Evolutionary conservation across 2,113 vertebrate species (phyloP), one percentile per base, ranked within the genome.

Genomic region (Chunga burmeisteri): DNA sequence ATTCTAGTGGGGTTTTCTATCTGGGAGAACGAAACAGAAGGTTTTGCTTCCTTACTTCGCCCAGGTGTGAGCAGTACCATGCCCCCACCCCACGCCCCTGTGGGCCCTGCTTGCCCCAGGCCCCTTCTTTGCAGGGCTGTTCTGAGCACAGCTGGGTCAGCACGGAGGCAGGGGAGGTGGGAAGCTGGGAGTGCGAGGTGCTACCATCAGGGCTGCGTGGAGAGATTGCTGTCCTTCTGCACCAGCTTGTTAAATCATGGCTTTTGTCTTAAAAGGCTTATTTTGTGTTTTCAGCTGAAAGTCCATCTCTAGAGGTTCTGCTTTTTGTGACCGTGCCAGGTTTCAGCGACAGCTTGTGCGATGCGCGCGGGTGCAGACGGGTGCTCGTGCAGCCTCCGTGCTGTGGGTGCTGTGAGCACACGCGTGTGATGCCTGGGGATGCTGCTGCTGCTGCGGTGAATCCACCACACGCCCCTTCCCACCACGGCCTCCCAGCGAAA

Each of bases 291-390:
- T 22, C 84, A 36, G 20, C 21, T 13, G 7, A 10, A 53, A 16
- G 29, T 6, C 67, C 16, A 1, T 42, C 66, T 47, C 50, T 17
- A 19, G 66, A 61, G 15, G 53, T 50, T 40, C 38, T 8, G 10
- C 15, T 50, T 36, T 47, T 47, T 16, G 30, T 47, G 65, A 2
- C 29, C 1, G 0, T 16, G 81, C 13, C 36, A 25, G 63, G 34
- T 46, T 18, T 79, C 36, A 12, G 42, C 29, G 79, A 10, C 46
- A 66, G 49, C 21, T 42, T 8, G 2, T 7, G 58, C 6, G 7
- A 47, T 1, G 27, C 2, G 2, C 17, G 8, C 0, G 0, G 20
- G 36, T 3, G 22, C 70, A 18, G 42, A 3, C 0, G 6, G 44
- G 17, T 44, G 34, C 44, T 62, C 2, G 3, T 9, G 50, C 50